A percentile compares a stretch with the other conserved stretches of the same genome.
Conservation (phyloP, 2,888 invertebrate species). For the Latheticus oryzae region DNA sequence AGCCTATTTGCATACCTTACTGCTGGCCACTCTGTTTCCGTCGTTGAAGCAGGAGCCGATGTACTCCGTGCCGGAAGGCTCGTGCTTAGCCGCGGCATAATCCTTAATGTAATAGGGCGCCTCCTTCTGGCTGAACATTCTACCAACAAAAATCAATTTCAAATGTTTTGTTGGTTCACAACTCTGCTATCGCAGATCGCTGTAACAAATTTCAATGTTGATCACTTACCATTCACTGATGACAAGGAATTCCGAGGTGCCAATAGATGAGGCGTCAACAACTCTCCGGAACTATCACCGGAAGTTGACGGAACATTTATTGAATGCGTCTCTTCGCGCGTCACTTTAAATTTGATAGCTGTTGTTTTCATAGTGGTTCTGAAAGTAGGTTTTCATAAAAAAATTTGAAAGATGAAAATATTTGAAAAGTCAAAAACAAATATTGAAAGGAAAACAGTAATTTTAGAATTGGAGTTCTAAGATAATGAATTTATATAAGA, state of each 20-base stretch:
- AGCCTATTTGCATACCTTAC: slow-evolving; percentile 59
- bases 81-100: slow-evolving; percentile 67
- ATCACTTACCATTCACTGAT: slow-evolving; percentile 64
- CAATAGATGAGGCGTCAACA: slow-evolving; percentile 65
- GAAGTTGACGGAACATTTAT: slow-evolving; percentile 46
- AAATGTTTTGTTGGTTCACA: too few relatives aligned
- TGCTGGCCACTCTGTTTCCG: slow-evolving; percentile 66
- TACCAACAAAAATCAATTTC: slow-evolving; percentile 51
- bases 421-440: too few relatives aligned
- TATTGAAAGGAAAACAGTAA: too few relatives aligned
- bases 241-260: slow-evolving; percentile 67
- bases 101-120: slow-evolving; percentile 67
- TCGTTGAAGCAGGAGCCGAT: slow-evolving; percentile 64
- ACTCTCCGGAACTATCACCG: slow-evolving; percentile 50
- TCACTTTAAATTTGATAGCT: slow-evolving; percentile 58
- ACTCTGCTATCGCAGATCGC: too few relatives aligned
- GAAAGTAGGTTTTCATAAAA: too few relatives aligned
- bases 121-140: slow-evolving; percentile 66
- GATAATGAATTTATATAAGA: too few relatives aligned
- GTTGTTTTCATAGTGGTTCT: slow-evolving; percentile 48
- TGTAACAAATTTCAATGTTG: not conserved
- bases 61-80: slow-evolving; percentile 66
- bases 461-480: too few relatives aligned
- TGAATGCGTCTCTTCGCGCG: slow-evolving; percentile 55
- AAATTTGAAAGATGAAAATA: too few relatives aligned